A percentile compares a stretch with the other conserved stretches of the same genome.
phyloP scores from a whole-genome alignment of 2,797 vertebrate species.

The Amazona finschi region DNA sequence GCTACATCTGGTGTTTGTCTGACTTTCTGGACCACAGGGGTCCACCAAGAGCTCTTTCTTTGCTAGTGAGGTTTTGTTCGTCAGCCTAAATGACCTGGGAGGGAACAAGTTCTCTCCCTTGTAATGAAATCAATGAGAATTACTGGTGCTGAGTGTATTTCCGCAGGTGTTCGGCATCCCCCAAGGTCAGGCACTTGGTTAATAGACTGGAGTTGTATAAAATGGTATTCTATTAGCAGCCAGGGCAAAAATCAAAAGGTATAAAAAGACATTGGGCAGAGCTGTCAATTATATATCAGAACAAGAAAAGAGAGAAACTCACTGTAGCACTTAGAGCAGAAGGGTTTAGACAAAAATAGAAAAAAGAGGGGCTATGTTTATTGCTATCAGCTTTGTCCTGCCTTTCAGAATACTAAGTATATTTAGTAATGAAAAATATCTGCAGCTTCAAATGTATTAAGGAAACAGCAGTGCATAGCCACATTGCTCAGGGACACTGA shows the following conservation, averaged over 20 bases:
- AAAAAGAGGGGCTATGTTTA: neutral
- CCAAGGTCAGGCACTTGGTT: slow-evolving; percentile 52
- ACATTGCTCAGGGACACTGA: neutral
- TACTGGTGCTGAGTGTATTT: neutral
- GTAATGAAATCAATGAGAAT: slow-evolving; percentile 57
- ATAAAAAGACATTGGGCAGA: slow-evolving; percentile 25
- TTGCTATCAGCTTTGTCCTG: slow-evolving; percentile 3
- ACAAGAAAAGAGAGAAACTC: slow-evolving; percentile 31
- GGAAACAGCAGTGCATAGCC: neutral
- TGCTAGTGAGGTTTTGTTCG: neutral
- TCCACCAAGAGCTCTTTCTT: neutral
- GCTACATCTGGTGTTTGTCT: neutral
- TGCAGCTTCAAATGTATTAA: neutral
- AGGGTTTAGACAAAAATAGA: slow-evolving; percentile 1
- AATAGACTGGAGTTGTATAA: slow-evolving; percentile 54
- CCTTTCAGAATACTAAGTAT: neutral
- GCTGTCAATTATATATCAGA: slow-evolving; percentile 35
- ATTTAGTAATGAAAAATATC: neutral
- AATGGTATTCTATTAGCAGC: slow-evolving; percentile 41
- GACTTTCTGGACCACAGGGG: neutral
- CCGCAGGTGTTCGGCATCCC: slow-evolving; percentile 45
- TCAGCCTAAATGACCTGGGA: slow-evolving; percentile 10
- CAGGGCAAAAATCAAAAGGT: slow-evolving; percentile 39
- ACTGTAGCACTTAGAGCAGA: slow-evolving; percentile 4
- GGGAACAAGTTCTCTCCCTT: slow-evolving; percentile 13